Percentiles rank a stretch among this genome's conserved stretches.
Evolutionary conservation across 2,113 vertebrate genomes (phyloP).

Genomic region (Haliaeetus leucogaster): DNA sequence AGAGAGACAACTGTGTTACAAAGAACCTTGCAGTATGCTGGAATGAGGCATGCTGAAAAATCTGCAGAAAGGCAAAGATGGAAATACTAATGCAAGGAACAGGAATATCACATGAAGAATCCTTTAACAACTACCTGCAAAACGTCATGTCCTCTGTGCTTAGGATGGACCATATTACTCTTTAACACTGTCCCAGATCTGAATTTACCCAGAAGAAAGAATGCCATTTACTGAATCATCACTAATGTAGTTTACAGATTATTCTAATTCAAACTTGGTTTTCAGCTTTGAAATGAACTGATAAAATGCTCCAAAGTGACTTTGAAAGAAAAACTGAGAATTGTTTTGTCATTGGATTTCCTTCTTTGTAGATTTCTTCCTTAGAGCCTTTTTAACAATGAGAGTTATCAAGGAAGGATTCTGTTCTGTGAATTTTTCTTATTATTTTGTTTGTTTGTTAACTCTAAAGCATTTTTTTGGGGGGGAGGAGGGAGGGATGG

Average conservation of each 20-base stretch:
- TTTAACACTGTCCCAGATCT: background rate
- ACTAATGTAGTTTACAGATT: background rate
- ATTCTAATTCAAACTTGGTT: background rate
- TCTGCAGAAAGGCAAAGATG: background rate
- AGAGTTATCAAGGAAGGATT: background rate
- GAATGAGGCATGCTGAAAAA: background rate
- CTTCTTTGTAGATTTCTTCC: background rate
- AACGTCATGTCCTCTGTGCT: background rate
- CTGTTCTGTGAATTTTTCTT: background rate
- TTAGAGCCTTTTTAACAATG: background rate
- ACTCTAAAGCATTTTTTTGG: background rate
- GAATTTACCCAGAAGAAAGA: background rate
- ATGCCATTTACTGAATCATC: background rate
- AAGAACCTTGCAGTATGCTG: background rate
- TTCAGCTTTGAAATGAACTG: background rate
- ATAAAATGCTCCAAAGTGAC: background rate
- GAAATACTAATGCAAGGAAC: background rate
- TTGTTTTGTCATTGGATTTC: background rate
- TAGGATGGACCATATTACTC: background rate
- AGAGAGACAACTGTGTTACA: background rate
- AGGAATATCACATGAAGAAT: background rate
- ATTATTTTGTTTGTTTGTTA: background rate
- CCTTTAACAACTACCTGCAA: background rate
- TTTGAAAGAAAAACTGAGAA: background rate
- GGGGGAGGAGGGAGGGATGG: fast-evolving